A percentile compares a stretch with the other conserved stretches of the same genome.
Conservation (phyloP, 37 sponge, comb jelly and placozoan species). For the Chondrilla cf. caribensis region DNA sequence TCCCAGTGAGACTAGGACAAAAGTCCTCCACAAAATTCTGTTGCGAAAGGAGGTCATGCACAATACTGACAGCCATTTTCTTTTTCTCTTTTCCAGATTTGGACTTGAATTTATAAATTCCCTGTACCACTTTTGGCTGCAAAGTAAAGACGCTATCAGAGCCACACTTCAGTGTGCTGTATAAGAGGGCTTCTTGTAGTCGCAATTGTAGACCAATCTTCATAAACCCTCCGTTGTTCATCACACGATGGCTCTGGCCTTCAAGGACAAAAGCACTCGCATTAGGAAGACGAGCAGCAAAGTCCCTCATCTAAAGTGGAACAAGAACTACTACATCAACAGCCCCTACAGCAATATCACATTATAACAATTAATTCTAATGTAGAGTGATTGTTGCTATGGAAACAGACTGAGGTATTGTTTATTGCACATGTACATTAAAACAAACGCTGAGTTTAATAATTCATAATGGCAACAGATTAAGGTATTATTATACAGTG, state of each 20-base stretch:
- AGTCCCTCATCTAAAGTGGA: constrained; percentile 9
- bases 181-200: constrained; percentile 33
- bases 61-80: not conserved
- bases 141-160: not conserved
- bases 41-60: not conserved
- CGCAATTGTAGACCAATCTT: constrained; percentile 37
- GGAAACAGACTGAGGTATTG: no score
- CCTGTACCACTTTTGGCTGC: constrained; percentile 3
- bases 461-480: no score
- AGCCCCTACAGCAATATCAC: no score
- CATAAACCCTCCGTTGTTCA: constrained; percentile 27
- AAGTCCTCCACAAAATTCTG: not conserved
- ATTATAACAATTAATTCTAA: no score
- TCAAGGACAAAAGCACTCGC: constrained; percentile 39
- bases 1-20: not conserved
- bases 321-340: no score
- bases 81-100: not conserved
- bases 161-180: not conserved
- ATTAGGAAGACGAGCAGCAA: constrained; percentile 17
- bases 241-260: constrained; percentile 32
- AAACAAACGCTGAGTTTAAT: no score
- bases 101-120: not conserved
- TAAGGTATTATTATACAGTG: no score
- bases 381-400: no score
- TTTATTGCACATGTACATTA: no score